A percentile compares a stretch with the other conserved stretches of the same genome.
Conservation (phyloP, 1,140 invertebrate species). For the Psix sp. region DNA sequence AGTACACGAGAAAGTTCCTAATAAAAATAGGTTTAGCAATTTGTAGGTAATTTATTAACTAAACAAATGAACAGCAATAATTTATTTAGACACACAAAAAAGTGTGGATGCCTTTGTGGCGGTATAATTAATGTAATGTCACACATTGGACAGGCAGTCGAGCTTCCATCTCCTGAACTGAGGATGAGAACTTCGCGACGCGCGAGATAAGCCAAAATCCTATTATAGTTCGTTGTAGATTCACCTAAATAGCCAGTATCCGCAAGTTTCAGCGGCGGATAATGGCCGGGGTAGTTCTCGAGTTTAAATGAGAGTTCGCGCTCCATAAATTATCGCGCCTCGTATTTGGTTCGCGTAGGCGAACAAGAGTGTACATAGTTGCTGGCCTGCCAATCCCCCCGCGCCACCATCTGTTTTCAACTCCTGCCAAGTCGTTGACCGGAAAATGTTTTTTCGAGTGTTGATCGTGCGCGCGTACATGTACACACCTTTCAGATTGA, state of each 20-base stretch:
- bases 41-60: no score
- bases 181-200: conserved; percentile 49
- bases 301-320: conserved; percentile 69
- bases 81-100: no score
- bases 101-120: no score
- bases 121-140: conserved; percentile 63
- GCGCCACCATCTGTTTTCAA: conserved; percentile 49
- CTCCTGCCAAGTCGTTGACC: conserved; percentile 53
- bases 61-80: no score
- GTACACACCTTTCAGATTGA: background rate
- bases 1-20: no score
- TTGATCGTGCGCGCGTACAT: background rate
- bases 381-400: conserved; percentile 21
- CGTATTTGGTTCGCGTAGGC: conserved; percentile 50
- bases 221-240: conserved; percentile 64
- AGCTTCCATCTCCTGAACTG: conserved; percentile 51
- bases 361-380: conserved; percentile 33
- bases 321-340: conserved; percentile 67
- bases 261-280: conserved; percentile 61
- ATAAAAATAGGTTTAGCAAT: no score
- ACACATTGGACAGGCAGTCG: conserved; percentile 50
- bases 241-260: conserved; percentile 62
- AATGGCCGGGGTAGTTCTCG: conserved; percentile 58
- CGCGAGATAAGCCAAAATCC: conserved; percentile 62
- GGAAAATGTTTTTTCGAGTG: conserved; percentile 48